Conservation (phyloP, 2,888 invertebrate genomes). For the Leptopilina syphax region DNA sequence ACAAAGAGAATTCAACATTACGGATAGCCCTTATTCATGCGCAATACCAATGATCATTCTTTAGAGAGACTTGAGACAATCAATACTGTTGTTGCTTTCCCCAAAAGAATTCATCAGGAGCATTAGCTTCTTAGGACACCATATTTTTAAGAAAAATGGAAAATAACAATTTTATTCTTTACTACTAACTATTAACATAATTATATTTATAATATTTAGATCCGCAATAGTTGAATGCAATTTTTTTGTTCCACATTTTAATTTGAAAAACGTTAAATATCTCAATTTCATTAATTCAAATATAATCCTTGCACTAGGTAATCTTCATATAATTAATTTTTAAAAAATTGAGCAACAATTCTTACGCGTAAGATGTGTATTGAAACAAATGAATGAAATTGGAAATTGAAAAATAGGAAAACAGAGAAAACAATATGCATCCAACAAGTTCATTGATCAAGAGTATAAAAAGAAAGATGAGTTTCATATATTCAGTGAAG, state of each 20-base stretch:
- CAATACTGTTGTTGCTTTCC: constrained; percentile 10
- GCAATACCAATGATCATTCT: not conserved
- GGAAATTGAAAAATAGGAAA: too few species aligned
- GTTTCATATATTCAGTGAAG: not conserved
- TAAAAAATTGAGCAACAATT: not conserved
- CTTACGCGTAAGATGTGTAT: too few species aligned
- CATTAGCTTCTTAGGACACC: not conserved
- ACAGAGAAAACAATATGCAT: too few species aligned
- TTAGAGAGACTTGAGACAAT: not conserved
- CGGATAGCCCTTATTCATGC: constrained; percentile 9
- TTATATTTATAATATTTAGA: too few species aligned
- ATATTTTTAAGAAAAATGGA: not conserved
- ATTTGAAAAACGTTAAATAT: not conserved
- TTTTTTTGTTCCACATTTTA: not conserved
- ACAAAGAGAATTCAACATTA: constrained; percentile 4
- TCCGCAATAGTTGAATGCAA: too few species aligned
- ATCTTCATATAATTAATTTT: not conserved
- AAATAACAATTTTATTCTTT: too few species aligned
- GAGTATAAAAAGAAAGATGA: not conserved
- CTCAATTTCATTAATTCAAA: too few species aligned
- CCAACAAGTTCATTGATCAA: not conserved
- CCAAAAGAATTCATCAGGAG: not conserved
- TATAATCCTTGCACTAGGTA: too few species aligned
- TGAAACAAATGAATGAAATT: not conserved
- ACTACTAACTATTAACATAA: too few species aligned